Base-by-base conservation (phyloP, 2,797 vertebrate genomes). In the Arnoldichthys spilopterus region DNA sequence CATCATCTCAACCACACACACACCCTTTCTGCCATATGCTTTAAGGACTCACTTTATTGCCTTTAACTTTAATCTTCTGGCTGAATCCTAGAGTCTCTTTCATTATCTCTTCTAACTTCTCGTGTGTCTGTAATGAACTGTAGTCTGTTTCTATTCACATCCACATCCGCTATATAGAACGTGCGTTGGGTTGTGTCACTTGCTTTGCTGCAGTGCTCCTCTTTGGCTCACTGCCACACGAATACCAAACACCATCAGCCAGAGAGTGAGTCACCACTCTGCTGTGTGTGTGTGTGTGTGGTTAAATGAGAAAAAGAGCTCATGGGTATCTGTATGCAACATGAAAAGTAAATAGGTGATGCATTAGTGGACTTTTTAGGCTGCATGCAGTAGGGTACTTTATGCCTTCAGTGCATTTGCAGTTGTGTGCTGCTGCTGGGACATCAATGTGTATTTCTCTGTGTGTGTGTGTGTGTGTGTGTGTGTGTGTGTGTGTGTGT, bases 161-260 rank as follows among this genome's bases (percentile, higher is more conserved):
- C 16, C 7, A 51, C 51, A 22, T 1, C 11, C 11, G 3, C 8
- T 49, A 16, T 61, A 43, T 64, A 22, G 73, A 4, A 3, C 28
- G 81, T 75, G 32, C 59, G 16, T 77, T 71, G 66, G 49, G 58
- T 54, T 6, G 32, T 54, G 24, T 59, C 1, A 34, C 26, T 61
- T 37, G 68, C 32, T 75, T 54, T 75, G 74, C 84, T 88, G 86
- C 87, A 85, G 81, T 16, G 58, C 69, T 76, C 54, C 77, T 83
- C 81, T 77, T 75, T 76, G 84, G 78, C 81, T 73, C 49, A 22
- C 76, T 74, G 74, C 77, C 79, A 82, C 43, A 63, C 83, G 82
- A 90, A 92, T 87, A 87, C 85, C 71, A 80, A 90, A 64, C 63
- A 84, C 67, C 80, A 75, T 75, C 80, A 69, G 28, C 68, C 62